These are phyloP conservation scores for Eristalis tenax DNA, from an alignment of 2,888 invertebrate genomes.

Conservation along the genomic window DNA sequence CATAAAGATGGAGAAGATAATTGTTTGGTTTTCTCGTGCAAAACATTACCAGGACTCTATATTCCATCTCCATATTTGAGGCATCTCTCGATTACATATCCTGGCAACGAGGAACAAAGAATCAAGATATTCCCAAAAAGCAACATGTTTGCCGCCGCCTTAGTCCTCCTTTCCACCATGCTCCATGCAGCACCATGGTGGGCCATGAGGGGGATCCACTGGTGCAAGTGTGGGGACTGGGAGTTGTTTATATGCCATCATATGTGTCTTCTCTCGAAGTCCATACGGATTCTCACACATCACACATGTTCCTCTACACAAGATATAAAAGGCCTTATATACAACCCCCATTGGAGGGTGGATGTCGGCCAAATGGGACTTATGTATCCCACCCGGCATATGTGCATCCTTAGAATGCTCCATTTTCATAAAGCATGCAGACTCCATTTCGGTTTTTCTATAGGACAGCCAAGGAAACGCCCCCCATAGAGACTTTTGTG, in stretches of 20 bases:
- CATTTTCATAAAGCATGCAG: slow-evolving; percentile 53
- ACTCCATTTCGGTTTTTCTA: slow-evolving; percentile 80
- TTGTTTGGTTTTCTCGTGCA: slow-evolving; percentile 59
- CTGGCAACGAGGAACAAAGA: slow-evolving; percentile 65
- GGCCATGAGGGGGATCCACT: slow-evolving; percentile 1
- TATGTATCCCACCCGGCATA: slow-evolving; percentile 74
- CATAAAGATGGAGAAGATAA: slow-evolving; percentile 70
- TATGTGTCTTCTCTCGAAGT: slow-evolving; percentile 78
- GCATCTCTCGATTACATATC: slow-evolving; percentile 71
- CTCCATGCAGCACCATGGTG: slow-evolving; percentile 11
- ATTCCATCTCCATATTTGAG: slow-evolving; percentile 66
- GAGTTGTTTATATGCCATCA: slow-evolving; percentile 80
- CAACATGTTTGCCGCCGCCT: slow-evolving; percentile 72
- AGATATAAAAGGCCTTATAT: slow-evolving; percentile 68
- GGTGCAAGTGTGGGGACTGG: slow-evolving; percentile 60
- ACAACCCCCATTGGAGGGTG: slow-evolving; percentile 71
- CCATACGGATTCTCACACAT: slow-evolving; percentile 82
- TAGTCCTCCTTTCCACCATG: slow-evolving; percentile 52
- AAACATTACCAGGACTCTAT: slow-evolving; percentile 60
- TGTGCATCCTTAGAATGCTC: slow-evolving; percentile 76
- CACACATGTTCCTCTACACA: slow-evolving; percentile 80
- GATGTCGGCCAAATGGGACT: slow-evolving; percentile 63
- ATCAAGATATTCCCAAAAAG: slow-evolving; percentile 72
- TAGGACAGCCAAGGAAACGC: slow-evolving; percentile 75
- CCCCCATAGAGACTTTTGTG: slow-evolving; percentile 3